These are phyloP conservation scores for Benthosema pterotum DNA, from an alignment of 2,797 vertebrate species.

Conservation along the genomic window DNA sequence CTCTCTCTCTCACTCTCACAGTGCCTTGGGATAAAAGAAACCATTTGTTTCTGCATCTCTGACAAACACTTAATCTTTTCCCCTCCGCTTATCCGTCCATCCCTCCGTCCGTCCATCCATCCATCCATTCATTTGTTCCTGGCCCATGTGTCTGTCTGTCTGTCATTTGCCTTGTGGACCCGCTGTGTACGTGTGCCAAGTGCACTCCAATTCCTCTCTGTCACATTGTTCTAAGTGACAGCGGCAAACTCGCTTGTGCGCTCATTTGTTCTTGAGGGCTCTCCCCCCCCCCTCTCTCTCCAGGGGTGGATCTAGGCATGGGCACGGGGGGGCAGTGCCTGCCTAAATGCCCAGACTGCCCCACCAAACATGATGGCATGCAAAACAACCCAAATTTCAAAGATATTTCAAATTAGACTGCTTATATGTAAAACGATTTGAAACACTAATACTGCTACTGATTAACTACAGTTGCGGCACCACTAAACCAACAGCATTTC, in stretches of 20 bases:
- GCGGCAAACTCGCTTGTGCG: no score
- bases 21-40: conserved; percentile 72
- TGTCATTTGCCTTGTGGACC: conserved; percentile 66
- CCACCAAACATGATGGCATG: no score
- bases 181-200: conserved; percentile 28
- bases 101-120: conserved; percentile 67
- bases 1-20: conserved; percentile 43
- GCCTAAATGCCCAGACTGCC: no score
- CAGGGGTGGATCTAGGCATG: no score
- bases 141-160: conserved; percentile 58
- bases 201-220: conserved; percentile 1
- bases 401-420: no score
- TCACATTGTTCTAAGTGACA: background rate
- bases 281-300: conserved; percentile 22
- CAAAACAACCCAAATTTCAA: no score
- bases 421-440: no score
- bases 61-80: conserved; percentile 75
- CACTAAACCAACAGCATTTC: no score
- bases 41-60: conserved; percentile 76
- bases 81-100: conserved; percentile 70
- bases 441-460: no score
- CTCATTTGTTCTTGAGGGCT: no score
- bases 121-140: conserved; percentile 35
- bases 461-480: no score
- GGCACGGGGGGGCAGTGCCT: no score